phyloP scores from a whole-genome alignment of 2,113 vertebrate genomes.

The Balaenoptera acutorostrata region DNA sequence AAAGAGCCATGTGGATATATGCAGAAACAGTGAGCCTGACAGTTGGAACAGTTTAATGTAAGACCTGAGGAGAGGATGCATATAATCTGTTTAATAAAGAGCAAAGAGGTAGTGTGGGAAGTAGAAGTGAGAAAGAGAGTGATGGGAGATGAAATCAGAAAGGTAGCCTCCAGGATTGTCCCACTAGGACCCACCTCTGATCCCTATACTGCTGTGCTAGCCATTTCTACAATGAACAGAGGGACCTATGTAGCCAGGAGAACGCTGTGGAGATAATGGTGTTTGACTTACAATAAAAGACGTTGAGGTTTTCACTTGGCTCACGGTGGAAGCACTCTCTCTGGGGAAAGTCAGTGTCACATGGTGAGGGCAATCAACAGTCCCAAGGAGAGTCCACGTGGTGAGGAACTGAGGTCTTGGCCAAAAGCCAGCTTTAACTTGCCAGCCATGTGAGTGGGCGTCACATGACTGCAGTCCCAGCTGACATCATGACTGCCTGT shows the following conservation, averaged over 20 bases:
- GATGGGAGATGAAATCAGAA: not conserved
- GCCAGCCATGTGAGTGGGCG: not conserved
- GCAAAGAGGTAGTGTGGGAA: not conserved
- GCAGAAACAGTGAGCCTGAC: not conserved
- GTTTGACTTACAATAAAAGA: not conserved
- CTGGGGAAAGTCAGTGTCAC: not conserved
- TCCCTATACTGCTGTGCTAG: not conserved
- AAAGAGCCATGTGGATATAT: not conserved
- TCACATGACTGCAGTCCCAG: not conserved
- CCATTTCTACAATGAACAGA: not conserved
- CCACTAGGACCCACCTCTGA: not conserved
- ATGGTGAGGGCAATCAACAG: not conserved
- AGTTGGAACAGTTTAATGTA: not conserved
- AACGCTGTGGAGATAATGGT: not conserved
- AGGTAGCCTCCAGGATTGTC: not conserved
- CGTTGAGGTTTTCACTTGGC: not conserved
- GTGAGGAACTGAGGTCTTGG: not conserved
- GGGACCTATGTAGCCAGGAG: not conserved
- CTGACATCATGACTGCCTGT: not conserved
- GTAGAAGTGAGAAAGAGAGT: not conserved
- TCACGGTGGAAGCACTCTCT: not conserved
- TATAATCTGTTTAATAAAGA: not conserved
- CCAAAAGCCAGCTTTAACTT: not conserved
- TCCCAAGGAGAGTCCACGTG: not conserved
- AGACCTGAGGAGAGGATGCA: not conserved